These are phyloP conservation scores for Xanthia togata DNA, from an alignment of 2,888 invertebrate genomes.

Conservation along the genomic window DNA sequence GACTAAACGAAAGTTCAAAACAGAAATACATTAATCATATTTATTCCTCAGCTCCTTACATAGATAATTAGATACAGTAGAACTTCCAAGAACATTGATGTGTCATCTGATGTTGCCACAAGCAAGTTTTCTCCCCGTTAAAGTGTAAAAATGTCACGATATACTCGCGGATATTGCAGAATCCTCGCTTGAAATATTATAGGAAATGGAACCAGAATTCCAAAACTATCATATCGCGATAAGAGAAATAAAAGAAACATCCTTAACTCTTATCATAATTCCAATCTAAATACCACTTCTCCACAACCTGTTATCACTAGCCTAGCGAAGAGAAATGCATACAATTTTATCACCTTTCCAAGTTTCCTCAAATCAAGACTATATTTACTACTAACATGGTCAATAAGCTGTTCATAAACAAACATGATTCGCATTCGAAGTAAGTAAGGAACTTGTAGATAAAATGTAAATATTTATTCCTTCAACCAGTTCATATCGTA, in stretches of 20 bases:
- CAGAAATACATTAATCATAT: constrained; percentile 6
- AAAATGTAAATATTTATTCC: constrained; percentile 60
- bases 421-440: constrained; percentile 51
- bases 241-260: constrained; percentile 21
- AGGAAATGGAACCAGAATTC: constrained; percentile 39
- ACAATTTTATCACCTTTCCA: constrained; percentile 36
- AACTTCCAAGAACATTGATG: constrained; percentile 40
- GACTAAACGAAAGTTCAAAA: constrained; percentile 5
- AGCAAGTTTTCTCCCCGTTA: constrained; percentile 1
- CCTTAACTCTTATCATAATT: constrained; percentile 34
- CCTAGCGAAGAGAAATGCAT: constrained; percentile 33
- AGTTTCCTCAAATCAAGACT: constrained; percentile 43
- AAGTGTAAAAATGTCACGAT: constrained; percentile 5
- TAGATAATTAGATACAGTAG: constrained; percentile 22
- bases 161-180: constrained; percentile 5
- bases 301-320: constrained; percentile 41
- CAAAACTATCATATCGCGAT: neutral
- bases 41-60: neutral
- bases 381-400: constrained; percentile 35
- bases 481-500: constrained; percentile 51
- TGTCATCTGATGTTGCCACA: constrained; percentile 30
- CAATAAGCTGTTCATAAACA: constrained; percentile 52
- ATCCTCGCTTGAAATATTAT: constrained; percentile 4
- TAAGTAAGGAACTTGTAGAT: constrained; percentile 46
- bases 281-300: constrained; percentile 47